Evolutionary conservation across 2,113 vertebrate genomes (phyloP).

Genomic region (Miniopterus natalensis): DNA sequence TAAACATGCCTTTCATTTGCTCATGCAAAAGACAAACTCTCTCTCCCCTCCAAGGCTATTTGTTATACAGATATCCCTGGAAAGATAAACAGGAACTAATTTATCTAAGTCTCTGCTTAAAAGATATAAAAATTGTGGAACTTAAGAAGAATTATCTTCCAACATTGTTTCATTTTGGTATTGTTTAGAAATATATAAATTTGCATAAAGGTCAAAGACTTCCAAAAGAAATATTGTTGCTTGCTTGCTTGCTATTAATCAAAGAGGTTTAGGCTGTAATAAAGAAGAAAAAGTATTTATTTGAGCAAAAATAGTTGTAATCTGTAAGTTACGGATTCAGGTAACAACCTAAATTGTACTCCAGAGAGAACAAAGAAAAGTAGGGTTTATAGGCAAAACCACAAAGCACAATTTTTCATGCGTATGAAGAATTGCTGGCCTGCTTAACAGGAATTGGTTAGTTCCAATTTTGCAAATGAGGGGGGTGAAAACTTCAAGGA

Average conservation of each 20-base stretch:
- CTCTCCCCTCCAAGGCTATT: background rate
- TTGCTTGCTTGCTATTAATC: background rate
- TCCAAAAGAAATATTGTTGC: background rate
- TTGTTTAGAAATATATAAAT: slow-evolving; percentile 27
- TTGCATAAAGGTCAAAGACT: background rate
- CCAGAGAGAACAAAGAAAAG: background rate
- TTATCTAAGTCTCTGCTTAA: background rate
- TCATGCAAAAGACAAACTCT: background rate
- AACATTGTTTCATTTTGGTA: background rate
- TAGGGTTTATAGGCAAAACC: background rate
- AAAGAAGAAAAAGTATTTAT: background rate
- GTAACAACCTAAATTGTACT: background rate
- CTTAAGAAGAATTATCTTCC: background rate
- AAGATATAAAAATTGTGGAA: background rate
- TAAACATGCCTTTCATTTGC: background rate
- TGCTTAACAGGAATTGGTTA: background rate
- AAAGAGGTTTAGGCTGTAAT: background rate
- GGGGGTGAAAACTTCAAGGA: background rate
- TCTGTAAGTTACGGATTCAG: background rate
- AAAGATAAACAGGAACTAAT: background rate
- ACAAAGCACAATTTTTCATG: background rate
- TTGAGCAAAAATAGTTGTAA: background rate
- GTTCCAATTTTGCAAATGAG: background rate
- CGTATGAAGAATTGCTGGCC: background rate
- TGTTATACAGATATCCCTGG: background rate